Evolutionary conservation across 2,113 vertebrate species (phyloP).

Genomic region (Plecturocebus donacophilus): DNA sequence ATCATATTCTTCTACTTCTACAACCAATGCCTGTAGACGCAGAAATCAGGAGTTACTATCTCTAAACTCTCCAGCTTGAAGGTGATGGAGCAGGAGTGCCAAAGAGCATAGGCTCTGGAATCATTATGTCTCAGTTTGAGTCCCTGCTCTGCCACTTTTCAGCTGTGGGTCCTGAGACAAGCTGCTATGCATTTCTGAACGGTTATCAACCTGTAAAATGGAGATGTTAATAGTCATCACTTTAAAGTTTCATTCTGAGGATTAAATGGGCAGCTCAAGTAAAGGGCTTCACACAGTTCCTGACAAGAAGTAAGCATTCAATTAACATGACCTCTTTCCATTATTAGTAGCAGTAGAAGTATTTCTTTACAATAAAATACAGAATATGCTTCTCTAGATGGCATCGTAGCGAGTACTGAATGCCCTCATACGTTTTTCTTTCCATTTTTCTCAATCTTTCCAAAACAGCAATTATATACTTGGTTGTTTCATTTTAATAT

Average conservation of each 20-base stretch:
- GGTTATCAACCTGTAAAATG: not conserved
- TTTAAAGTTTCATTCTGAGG: not conserved
- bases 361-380: slow-evolving; percentile 24
- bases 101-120: not conserved
- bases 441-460: not conserved
- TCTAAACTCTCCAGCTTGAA: not conserved
- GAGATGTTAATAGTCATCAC: not conserved
- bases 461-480: not conserved
- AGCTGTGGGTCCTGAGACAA: not conserved
- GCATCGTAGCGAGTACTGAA: not conserved
- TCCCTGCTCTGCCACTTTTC: not conserved
- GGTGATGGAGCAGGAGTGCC: not conserved
- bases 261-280: not conserved
- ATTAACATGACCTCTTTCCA: not conserved
- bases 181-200: not conserved
- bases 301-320: not conserved
- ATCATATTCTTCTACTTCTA: not conserved
- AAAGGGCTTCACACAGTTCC: not conserved
- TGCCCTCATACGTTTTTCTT: not conserved
- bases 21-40: not conserved
- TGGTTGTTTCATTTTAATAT: not conserved
- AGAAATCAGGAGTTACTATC: not conserved
- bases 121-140: not conserved
- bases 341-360: not conserved
- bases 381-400: not conserved